Conservation (phyloP, 2,888 invertebrate species). For the Anoplius nigerrimus region DNA sequence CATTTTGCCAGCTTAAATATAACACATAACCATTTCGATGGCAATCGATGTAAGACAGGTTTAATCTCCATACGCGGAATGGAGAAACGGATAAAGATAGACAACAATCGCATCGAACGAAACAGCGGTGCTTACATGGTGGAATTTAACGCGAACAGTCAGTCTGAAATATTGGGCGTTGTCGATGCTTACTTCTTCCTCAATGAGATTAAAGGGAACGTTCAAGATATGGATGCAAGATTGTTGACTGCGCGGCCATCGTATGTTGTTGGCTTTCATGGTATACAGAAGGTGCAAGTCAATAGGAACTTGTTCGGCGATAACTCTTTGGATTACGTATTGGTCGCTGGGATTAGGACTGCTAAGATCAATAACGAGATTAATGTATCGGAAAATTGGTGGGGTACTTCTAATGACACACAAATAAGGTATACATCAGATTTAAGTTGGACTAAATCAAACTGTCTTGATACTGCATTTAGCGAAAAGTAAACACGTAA, state of each 20-base stretch:
- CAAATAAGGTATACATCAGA: conserved; percentile 79
- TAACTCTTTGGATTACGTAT: conserved; percentile 90
- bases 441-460: not conserved
- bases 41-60: conserved; percentile 89
- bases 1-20: conserved; percentile 95
- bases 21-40: conserved; percentile 88
- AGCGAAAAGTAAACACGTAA: not conserved
- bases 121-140: conserved; percentile 91
- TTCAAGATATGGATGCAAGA: conserved; percentile 73
- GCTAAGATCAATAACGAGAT: conserved; percentile 91
- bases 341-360: conserved; percentile 93
- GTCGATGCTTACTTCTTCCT: conserved; percentile 87
- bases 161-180: conserved; percentile 93
- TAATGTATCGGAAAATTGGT: conserved; percentile 96
- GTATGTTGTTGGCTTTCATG: conserved; percentile 93
- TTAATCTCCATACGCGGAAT: conserved; percentile 91
- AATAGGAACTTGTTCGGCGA: conserved; percentile 92
- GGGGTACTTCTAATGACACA: conserved; percentile 88
- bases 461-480: not conserved
- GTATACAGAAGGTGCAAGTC: conserved; percentile 94
- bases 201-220: conserved; percentile 87
- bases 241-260: conserved; percentile 78
- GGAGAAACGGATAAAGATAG: conserved; percentile 95
- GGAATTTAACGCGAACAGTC: conserved; percentile 92
- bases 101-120: conserved; percentile 85